phyloP scores from a whole-genome alignment of 2,888 invertebrate species.

The Melanostoma mellinum region DNA sequence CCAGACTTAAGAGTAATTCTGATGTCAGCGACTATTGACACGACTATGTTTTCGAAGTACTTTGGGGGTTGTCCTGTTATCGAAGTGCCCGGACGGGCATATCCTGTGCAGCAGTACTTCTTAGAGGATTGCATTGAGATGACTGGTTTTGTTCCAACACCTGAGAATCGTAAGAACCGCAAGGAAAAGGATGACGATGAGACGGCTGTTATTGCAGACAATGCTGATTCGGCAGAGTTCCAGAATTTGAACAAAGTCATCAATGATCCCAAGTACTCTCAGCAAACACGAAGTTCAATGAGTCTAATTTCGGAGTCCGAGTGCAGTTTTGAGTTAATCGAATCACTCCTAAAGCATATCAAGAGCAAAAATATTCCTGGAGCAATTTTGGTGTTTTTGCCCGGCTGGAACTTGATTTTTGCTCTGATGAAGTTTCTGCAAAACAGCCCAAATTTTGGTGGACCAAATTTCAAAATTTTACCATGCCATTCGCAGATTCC shows the following conservation, averaged over 20 bases:
- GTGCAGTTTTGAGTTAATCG: slow-evolving; percentile 94
- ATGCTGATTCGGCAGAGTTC: slow-evolving; percentile 86
- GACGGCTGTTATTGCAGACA: slow-evolving; percentile 83
- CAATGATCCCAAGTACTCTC: slow-evolving; percentile 82
- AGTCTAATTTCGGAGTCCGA: slow-evolving; percentile 93
- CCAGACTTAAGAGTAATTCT: slow-evolving; percentile 95
- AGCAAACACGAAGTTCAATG: slow-evolving; percentile 88
- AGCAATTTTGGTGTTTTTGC: slow-evolving; percentile 95
- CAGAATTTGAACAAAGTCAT: slow-evolving; percentile 89
- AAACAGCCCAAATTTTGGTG: slow-evolving; percentile 88
- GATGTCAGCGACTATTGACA: slow-evolving; percentile 99
- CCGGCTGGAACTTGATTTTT: slow-evolving; percentile 99
- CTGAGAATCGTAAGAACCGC: slow-evolving; percentile 87
- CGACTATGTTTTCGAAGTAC: slow-evolving; percentile 94
- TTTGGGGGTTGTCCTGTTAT: slow-evolving; percentile 96
- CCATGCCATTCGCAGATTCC: slow-evolving; percentile 99
- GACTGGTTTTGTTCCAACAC: slow-evolving; percentile 91
- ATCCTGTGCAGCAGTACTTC: slow-evolving; percentile 94
- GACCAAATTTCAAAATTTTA: slow-evolving; percentile 88
- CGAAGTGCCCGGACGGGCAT: slow-evolving; percentile 92
- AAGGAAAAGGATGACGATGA: slow-evolving; percentile 87
- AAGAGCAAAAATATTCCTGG: slow-evolving; percentile 86
- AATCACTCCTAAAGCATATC: slow-evolving; percentile 88
- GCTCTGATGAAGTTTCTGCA: slow-evolving; percentile 93
- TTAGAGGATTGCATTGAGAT: slow-evolving; percentile 96